Evolutionary conservation across 2,113 vertebrate genomes (phyloP), one percentile per base, ranked within the genome.

Genomic region (Caranx melampygus): DNA sequence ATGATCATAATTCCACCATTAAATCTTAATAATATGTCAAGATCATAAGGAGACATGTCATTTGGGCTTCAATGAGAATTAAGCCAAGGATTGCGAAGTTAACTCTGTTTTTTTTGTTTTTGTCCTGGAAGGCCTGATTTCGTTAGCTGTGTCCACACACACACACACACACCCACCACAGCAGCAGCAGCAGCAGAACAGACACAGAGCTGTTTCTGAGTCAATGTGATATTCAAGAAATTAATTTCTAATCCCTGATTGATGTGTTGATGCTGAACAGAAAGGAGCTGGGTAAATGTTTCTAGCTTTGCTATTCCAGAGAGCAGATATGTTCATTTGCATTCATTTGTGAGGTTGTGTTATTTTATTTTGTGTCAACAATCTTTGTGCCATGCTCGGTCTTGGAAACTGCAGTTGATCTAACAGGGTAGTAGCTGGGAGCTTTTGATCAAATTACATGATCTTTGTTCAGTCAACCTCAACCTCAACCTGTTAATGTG

Each of bases 21-120:
- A 95, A 94, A 96, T 97, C 97, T 96, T 97, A 95, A 96, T 97
- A 96, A 96, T 82, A 95, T 93, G 97, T 96, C 95, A 95, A 72
- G 94, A 97, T 95, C 94, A 94, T 88, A 95, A 94, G 93, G 92
- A 94, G 93, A 92, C 92, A 95, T 94, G 94, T 92, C 94, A 94
- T 95, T 94, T 88, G 68, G 77, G 82, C 92, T 91, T 93, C 92
- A 91, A 94, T 94, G 92, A 94, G 91, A 92, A 94, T 91, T 86
- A 92, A 95, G 88, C 84, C 92, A 85, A 89, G 90, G 88, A 92
- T 89, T 66, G 90, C 82, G 81, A 94, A 93, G 92, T 89, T 88
- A 78, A 85, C 87, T 82, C 91, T 93, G 92, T 33, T 57, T 82
- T 67, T 40, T 90, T 91, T n/a, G 35, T 51, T 92, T 91, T 79